Conservation (phyloP, 2,888 invertebrate species). For the Papilio gigon region DNA sequence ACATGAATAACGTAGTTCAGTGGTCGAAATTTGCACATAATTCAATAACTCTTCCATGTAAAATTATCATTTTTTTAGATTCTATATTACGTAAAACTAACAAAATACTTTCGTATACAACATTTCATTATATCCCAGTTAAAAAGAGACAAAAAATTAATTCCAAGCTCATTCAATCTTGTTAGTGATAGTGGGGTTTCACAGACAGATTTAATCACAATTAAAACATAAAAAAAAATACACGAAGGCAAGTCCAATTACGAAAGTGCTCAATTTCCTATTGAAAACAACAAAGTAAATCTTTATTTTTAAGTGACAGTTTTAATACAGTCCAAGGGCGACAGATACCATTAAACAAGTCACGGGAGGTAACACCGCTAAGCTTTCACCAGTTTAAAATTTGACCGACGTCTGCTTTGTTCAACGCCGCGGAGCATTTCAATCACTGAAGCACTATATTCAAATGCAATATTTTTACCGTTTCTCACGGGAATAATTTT, state of each 20-base stretch:
- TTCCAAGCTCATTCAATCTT: too few species aligned
- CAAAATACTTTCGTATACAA: too few species aligned
- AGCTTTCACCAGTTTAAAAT: constrained; percentile 31
- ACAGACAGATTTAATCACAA: too few species aligned
- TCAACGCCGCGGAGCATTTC: constrained; percentile 16
- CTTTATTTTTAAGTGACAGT: neutral
- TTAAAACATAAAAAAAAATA: neutral
- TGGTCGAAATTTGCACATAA: neutral
- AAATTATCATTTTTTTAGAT: too few species aligned
- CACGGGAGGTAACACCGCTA: constrained; percentile 5
- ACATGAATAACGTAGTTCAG: neutral
- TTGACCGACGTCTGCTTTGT: constrained; percentile 16
- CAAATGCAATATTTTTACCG: constrained; percentile 15
- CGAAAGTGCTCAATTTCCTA: neutral
- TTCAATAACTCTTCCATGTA: neutral
- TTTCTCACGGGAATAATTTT: constrained; percentile 28
- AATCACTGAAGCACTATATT: constrained; percentile 15
- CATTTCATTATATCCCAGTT: too few species aligned
- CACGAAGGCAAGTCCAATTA: neutral
- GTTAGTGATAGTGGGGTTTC: too few species aligned
- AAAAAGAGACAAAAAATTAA: too few species aligned
- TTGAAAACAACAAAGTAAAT: neutral
- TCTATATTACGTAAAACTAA: too few species aligned
- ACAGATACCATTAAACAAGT: neutral
- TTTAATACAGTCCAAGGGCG: constrained; percentile 12